Evolutionary conservation across 1,140 invertebrate species (phyloP), one percentile per base, ranked within the genome.

Genomic region (Drosophila ambigua): DNA sequence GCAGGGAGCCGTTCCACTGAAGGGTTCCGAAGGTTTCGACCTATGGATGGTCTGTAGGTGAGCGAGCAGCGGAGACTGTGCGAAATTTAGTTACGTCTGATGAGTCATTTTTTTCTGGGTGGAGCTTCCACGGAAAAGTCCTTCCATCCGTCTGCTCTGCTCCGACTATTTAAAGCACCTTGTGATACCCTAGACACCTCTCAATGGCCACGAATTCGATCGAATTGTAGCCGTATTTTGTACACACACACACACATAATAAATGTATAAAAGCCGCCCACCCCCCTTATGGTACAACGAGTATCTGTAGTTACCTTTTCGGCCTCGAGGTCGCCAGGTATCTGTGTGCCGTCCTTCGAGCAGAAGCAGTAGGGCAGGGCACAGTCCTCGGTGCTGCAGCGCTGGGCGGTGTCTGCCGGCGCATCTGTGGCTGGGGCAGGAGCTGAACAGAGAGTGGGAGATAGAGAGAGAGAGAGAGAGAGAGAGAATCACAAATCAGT

Each of bases 291-390:
- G 2, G 20, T 60, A 16, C 28, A 20, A 26, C 5, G 16, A 11
- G 11, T 39, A 39, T 39, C 0, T 5, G 9, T 16, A 35, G 91
- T 94, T 93, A 97, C 97, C 79, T 97, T 95, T 90, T 96, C 95
- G 11, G 96, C 94, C 51, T 96, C 95, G 31, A 98, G 92, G 39
- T 94, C 95, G 41, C 96, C 97, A 3, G 97, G 97, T 77, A 98
- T 97, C 28, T 94, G 92, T 0, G 97, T 98, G 6, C 97, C 97
- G 92, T 98, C 97, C 87, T 96, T 96, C 5, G 97, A 98, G 91
- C 98, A 99, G 92, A 96, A 98, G 90, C 98, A 99, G 81, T 98
- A 97, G 6, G 98, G 98, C 59, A 99, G 93, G 51, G 93, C 90
- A 87, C 98, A 99, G 45, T 95, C 93, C 0, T 94, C 92, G 1